phyloP scores from a whole-genome alignment of 2,113 vertebrate genomes.

The Melanocharis versteri region DNA sequence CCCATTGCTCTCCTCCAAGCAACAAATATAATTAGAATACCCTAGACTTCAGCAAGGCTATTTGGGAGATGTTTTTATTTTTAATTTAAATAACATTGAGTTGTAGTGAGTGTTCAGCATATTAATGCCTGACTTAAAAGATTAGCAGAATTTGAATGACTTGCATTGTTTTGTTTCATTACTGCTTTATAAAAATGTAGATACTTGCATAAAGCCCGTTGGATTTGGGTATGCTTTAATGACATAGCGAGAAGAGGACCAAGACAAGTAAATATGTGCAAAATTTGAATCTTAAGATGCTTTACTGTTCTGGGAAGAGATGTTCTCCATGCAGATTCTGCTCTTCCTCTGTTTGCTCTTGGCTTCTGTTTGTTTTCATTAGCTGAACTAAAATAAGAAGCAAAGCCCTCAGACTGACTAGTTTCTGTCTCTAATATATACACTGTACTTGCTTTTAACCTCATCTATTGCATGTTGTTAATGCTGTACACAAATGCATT shows the following conservation, averaged over 20 bases:
- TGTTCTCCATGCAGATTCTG: not conserved
- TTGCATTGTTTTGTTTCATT: conserved; percentile 23
- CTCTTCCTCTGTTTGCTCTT: conserved; percentile 24
- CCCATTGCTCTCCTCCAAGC: not conserved
- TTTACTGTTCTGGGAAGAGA: conserved; percentile 8
- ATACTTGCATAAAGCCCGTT: not conserved
- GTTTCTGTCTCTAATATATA: conserved; percentile 24
- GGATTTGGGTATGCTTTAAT: not conserved
- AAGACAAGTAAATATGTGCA: conserved; percentile 21
- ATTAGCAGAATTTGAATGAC: not conserved
- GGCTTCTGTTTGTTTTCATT: conserved; percentile 39
- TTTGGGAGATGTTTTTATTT: conserved; percentile 2
- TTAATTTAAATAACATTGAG: not conserved
- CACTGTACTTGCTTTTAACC: conserved; percentile 29
- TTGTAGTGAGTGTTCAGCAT: not conserved
- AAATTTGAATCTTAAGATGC: not conserved
- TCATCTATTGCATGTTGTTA: conserved; percentile 53
- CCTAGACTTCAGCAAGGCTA: not conserved
- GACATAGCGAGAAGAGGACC: conserved; percentile 31
- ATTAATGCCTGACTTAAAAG: conserved; percentile 25
- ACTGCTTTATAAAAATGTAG: conserved; percentile 16
- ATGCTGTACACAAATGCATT: conserved; percentile 52
- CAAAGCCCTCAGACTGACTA: conserved; percentile 40
- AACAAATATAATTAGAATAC: not conserved
- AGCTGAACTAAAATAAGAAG: conserved; percentile 22